phyloP scores from a whole-genome alignment of 2,113 vertebrate genomes.

The Apteryx mantelli region DNA sequence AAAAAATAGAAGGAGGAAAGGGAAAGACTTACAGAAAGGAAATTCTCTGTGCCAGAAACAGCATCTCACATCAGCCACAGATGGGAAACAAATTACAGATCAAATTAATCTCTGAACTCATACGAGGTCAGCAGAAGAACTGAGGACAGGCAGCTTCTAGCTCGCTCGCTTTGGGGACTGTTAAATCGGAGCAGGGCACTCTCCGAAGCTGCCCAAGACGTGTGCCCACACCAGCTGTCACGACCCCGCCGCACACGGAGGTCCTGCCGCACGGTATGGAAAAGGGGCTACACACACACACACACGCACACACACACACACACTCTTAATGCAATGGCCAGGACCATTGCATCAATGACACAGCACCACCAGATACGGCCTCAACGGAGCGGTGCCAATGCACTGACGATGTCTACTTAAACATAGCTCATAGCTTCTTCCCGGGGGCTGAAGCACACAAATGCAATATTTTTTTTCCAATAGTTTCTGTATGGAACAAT shows the following conservation, averaged over 20 bases:
- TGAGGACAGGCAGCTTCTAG: background rate
- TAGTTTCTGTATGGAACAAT: background rate
- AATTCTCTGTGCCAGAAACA: background rate
- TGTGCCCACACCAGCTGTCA: background rate
- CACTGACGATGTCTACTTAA: background rate
- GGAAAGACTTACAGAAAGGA: background rate
- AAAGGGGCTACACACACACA: fast-evolving
- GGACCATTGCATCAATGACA: fast-evolving
- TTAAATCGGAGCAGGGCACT: background rate
- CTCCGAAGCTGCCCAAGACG: background rate
- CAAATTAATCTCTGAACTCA: background rate
- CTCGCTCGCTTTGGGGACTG: background rate
- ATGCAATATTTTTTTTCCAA: background rate
- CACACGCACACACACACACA: fast-evolving
- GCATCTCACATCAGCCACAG: background rate
- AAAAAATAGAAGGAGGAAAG: background rate
- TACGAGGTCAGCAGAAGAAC: background rate
- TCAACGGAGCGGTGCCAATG: background rate
- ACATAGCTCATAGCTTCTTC: background rate
- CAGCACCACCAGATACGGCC: fast-evolving
- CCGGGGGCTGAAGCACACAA: background rate
- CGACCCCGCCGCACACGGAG: background rate
- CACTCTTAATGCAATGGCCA: background rate
- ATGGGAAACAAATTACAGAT: background rate
- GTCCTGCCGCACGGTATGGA: background rate